Conservation (phyloP, 2,888 invertebrate species). For the Miltochrista miniata region DNA sequence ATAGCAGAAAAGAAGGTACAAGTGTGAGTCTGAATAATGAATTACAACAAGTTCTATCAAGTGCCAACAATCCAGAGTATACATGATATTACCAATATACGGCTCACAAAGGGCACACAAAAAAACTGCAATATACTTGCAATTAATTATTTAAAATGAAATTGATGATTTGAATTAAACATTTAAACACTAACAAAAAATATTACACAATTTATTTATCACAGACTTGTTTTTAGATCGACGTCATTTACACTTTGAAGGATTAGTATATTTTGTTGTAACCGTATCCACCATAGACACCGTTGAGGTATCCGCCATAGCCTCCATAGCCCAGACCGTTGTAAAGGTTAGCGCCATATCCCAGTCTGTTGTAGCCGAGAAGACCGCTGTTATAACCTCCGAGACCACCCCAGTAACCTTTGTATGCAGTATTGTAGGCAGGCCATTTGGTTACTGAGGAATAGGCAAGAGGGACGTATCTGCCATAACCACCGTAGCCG, state of each 20-base stretch:
- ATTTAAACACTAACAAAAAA: too few relatives aligned
- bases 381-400: neutral
- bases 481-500: neutral
- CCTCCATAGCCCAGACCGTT: constrained; percentile 17
- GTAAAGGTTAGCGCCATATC: constrained; percentile 10
- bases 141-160: too few relatives aligned
- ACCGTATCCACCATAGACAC: constrained; percentile 5
- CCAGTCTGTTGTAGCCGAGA: constrained; percentile 1
- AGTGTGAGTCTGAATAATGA: too few relatives aligned
- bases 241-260: neutral
- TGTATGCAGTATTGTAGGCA: constrained; percentile 26
- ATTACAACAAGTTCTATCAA: too few relatives aligned
- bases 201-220: neutral
- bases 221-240: neutral
- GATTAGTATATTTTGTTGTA: constrained; percentile 12
- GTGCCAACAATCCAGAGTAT: too few relatives aligned
- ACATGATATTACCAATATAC: too few relatives aligned
- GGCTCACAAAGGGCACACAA: too few relatives aligned
- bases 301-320: constrained; percentile 14
- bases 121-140: too few relatives aligned
- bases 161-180: too few relatives aligned
- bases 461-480: constrained; percentile 23
- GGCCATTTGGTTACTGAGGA: neutral
- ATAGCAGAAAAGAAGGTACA: too few relatives aligned
- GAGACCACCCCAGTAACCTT: constrained; percentile 1